Evolutionary conservation across 2,888 invertebrate genomes (phyloP).

Genomic region (Amphipoea oculea): DNA sequence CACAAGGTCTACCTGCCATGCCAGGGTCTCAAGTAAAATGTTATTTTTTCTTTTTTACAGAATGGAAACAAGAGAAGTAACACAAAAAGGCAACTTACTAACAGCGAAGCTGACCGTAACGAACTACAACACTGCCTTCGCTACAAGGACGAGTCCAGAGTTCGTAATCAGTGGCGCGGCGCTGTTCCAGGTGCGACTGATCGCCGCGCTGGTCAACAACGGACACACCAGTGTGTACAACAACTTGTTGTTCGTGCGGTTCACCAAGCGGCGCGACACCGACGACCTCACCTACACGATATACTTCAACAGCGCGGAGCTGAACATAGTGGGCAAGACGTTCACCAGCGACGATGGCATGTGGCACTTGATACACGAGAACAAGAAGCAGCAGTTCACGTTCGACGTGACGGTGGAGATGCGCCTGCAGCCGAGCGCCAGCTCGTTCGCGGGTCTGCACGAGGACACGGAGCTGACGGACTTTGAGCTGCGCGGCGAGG

Average conservation of each 20-base stretch:
- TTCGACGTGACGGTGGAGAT: constrained; percentile 70
- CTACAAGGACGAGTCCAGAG: constrained; percentile 68
- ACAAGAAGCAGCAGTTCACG: constrained; percentile 69
- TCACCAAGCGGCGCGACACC: constrained; percentile 65
- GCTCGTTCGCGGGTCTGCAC: constrained; percentile 70
- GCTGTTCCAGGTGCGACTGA: constrained; percentile 70
- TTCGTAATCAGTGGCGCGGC: constrained; percentile 70
- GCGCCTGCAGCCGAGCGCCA: constrained; percentile 68
- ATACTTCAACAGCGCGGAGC: constrained; percentile 68
- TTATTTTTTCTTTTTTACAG: constrained; percentile 55
- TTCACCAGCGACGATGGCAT: constrained; percentile 75
- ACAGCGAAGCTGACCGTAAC: constrained; percentile 67
- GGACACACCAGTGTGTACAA: constrained; percentile 70
- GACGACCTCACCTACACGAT: constrained; percentile 72
- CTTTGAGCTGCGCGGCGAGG: constrained; percentile 76
- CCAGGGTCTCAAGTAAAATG: constrained; percentile 4
- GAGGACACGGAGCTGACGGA: constrained; percentile 77
- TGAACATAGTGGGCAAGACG: constrained; percentile 65
- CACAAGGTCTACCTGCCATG: not conserved
- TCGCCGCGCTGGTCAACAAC: constrained; percentile 70
- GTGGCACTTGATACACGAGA: constrained; percentile 74
- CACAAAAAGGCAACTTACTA: constrained; percentile 71
- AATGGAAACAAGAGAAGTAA: constrained; percentile 70
- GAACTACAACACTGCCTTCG: constrained; percentile 71
- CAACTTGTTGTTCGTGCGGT: constrained; percentile 72